phyloP scores from a whole-genome alignment of 2,888 invertebrate species.

The Lamproptera curius region DNA sequence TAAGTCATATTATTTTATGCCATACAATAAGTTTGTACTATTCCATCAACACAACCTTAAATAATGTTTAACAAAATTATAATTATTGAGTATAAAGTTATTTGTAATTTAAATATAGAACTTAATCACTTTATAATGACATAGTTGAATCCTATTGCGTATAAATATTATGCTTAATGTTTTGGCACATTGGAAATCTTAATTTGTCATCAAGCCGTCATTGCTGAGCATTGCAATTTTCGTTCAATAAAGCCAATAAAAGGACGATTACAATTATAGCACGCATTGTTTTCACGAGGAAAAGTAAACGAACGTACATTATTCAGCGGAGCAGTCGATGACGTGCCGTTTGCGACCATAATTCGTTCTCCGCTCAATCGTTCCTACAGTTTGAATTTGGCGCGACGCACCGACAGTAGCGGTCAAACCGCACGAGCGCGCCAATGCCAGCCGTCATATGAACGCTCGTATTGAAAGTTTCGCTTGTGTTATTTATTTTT shows the following conservation, averaged over 20 bases:
- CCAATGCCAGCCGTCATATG: constrained; percentile 43
- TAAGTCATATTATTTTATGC: neutral
- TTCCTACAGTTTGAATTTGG: constrained; percentile 63
- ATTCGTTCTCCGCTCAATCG: constrained; percentile 20
- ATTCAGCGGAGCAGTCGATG: constrained; percentile 7
- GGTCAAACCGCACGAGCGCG: constrained; percentile 50
- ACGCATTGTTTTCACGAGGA: constrained; percentile 17
- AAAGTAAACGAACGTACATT: constrained; percentile 14
- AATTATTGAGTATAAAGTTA: no score
- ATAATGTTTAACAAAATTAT: no score
- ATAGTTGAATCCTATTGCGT: neutral
- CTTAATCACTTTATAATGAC: no score
- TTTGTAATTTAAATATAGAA: no score
- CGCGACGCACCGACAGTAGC: constrained; percentile 42
- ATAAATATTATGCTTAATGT: constrained; percentile 1
- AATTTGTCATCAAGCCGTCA: constrained; percentile 9
- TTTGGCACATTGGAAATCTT: neutral
- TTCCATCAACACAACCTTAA: no score
- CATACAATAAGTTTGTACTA: no score
- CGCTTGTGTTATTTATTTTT: constrained; percentile 48
- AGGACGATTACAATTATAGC: constrained; percentile 17
- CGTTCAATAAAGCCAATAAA: constrained; percentile 14
- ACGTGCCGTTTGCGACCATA: constrained; percentile 18
- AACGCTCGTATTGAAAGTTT: constrained; percentile 46
- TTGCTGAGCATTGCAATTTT: constrained; percentile 14